Percentiles rank a stretch among this genome's conserved stretches.
Evolutionary conservation across 2,113 vertebrate species (phyloP).

Genomic region (Dryoscopus gambensis): DNA sequence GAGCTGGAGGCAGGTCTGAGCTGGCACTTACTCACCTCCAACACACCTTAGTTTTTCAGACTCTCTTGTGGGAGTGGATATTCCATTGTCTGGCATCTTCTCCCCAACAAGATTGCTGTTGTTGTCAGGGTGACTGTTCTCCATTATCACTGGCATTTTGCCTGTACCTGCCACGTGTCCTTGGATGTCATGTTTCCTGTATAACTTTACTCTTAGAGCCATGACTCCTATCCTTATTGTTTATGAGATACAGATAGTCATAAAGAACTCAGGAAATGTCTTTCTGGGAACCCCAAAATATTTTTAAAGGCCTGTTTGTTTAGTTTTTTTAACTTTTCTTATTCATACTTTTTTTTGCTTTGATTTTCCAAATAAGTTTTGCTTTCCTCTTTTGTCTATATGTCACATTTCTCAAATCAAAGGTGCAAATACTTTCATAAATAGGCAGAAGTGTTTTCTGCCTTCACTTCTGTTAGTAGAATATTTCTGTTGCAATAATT

Average conservation of each 20-base stretch:
- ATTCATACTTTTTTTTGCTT: not conserved
- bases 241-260: not conserved
- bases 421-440: not conserved
- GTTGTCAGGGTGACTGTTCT: not conserved
- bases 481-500: not conserved
- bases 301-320: not conserved
- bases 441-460: not conserved
- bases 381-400: not conserved
- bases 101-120: not conserved
- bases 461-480: not conserved
- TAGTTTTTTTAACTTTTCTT: not conserved
- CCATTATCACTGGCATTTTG: not conserved
- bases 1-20: not conserved
- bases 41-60: slow-evolving; percentile 28
- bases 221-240: not conserved
- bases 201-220: not conserved
- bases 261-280: not conserved
- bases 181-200: not conserved
- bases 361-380: not conserved
- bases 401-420: not conserved
- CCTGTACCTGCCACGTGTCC: not conserved
- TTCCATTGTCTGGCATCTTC: not conserved
- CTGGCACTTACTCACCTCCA: slow-evolving; percentile 21
- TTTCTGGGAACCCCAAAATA: not conserved
- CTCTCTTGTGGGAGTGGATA: not conserved